Evolutionary conservation across 2,888 invertebrate species (phyloP).

Genomic region (Argyresthia albistria): DNA sequence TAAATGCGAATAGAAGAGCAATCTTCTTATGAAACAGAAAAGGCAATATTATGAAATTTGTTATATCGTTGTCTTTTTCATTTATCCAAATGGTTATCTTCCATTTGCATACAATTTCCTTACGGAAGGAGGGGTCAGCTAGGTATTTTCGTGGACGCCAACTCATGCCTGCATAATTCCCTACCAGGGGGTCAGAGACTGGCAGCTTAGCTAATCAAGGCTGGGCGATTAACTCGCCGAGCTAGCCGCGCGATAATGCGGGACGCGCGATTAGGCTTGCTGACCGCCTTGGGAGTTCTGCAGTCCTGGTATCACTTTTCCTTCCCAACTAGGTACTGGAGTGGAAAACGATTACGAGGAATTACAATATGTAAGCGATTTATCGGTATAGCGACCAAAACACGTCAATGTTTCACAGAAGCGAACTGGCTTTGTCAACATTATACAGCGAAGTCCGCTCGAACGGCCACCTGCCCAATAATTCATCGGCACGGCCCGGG

Average conservation of each 20-base stretch:
- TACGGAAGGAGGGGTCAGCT: background rate
- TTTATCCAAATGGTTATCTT: background rate
- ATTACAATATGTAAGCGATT: too few species aligned
- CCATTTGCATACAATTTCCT: background rate
- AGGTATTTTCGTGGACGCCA: background rate
- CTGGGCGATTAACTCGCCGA: constrained; percentile 54
- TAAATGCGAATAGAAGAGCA: too few species aligned
- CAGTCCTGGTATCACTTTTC: background rate
- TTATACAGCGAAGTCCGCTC: constrained; percentile 2
- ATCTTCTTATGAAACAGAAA: too few species aligned
- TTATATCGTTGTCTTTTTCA: too few species aligned
- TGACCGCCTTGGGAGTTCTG: constrained; percentile 43
- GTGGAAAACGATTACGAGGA: background rate
- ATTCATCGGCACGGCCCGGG: constrained; percentile 35
- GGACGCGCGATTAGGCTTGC: constrained; percentile 61
- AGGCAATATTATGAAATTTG: too few species aligned
- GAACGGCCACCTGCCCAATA: constrained; percentile 39
- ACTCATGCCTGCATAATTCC: constrained; percentile 59
- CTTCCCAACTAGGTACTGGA: background rate
- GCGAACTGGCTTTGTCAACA: constrained; percentile 1
- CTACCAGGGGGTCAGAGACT: constrained; percentile 47
- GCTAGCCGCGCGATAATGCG: constrained; percentile 58
- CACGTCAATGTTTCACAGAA: background rate
- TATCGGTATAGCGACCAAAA: too few species aligned
- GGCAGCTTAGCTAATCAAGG: constrained; percentile 64